Conservation (phyloP, 1,140 invertebrate genomes). For the Teleopsis dalmanni region DNA sequence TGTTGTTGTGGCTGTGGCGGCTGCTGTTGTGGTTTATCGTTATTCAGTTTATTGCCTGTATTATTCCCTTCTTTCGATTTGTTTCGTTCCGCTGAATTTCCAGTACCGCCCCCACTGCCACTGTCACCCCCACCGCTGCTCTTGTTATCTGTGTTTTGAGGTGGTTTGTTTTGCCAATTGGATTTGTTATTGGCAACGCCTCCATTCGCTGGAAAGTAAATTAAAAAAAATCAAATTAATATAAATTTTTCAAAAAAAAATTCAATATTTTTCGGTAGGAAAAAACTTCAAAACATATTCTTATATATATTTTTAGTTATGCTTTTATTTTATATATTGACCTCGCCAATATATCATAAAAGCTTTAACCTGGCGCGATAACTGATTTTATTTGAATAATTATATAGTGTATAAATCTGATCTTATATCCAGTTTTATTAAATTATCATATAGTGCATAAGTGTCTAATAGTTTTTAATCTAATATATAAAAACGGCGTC, state of each 20-base stretch:
- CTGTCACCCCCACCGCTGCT: constrained; percentile 25
- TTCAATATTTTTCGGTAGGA: no score
- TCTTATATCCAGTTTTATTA: no score
- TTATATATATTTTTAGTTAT: no score
- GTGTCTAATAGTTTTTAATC: no score
- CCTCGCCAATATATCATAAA: no score
- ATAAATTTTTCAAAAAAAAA: not conserved
- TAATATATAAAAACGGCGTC: no score
- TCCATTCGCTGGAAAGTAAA: constrained; percentile 28
- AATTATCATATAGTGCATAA: no score
- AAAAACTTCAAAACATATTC: no score
- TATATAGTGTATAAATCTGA: no score
- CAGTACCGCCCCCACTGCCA: constrained; percentile 18
- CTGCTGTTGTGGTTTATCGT: constrained; percentile 16
- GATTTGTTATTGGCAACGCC: constrained; percentile 33
- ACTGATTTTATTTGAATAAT: no score
- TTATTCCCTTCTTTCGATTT: constrained; percentile 19
- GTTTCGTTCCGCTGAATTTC: constrained; percentile 17
- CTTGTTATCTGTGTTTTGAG: constrained; percentile 28
- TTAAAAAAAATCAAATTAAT: not conserved
- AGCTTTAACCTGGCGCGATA: no score
- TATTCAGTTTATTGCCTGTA: constrained; percentile 15
- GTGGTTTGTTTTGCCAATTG: constrained; percentile 26
- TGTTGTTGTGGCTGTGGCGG: constrained; percentile 5
- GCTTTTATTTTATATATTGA: no score